Percentiles rank a stretch among this genome's conserved stretches.
Conservation (phyloP, 2,113 vertebrate species). For the Salvator merianae region DNA sequence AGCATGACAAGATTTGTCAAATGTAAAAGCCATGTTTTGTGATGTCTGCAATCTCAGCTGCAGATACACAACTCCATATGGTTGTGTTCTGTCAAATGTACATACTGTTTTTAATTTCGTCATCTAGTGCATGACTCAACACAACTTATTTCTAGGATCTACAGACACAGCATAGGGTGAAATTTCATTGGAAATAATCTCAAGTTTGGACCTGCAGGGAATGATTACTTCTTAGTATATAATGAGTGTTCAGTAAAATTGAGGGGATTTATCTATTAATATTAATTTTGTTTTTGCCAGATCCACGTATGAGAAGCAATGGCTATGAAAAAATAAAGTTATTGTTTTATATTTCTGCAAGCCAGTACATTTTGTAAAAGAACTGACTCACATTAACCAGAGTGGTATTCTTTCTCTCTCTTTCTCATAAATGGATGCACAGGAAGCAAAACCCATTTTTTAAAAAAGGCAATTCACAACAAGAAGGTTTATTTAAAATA, state of each 20-base stretch:
- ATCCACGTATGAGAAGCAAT: constrained; percentile 78
- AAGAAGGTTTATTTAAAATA: constrained; percentile 35
- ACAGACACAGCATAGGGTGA: constrained; percentile 50
- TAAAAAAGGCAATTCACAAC: constrained; percentile 42
- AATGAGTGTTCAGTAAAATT: constrained; percentile 50
- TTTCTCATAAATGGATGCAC: constrained; percentile 30
- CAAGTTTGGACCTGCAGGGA: background rate
- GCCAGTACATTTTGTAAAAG: background rate
- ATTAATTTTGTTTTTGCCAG: constrained; percentile 63
- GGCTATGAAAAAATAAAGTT: constrained; percentile 66
- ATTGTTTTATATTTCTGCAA: constrained; percentile 36
- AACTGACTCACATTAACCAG: no score
- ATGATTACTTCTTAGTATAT: background rate
- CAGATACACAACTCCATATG: constrained; percentile 67
- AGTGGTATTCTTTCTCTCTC: no score
- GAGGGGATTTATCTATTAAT: constrained; percentile 72
- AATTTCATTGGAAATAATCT: constrained; percentile 35
- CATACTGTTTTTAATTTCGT: constrained; percentile 57
- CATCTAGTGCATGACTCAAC: constrained; percentile 50
- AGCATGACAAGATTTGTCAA: constrained; percentile 57
- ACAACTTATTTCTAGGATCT: constrained; percentile 36
- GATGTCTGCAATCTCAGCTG: constrained; percentile 54
- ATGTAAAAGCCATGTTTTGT: constrained; percentile 43
- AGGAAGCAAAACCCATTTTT: background rate
- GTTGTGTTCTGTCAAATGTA: constrained; percentile 51